Conservation (phyloP, 2,113 vertebrate species). For the Tricholaema leucomelas region DNA sequence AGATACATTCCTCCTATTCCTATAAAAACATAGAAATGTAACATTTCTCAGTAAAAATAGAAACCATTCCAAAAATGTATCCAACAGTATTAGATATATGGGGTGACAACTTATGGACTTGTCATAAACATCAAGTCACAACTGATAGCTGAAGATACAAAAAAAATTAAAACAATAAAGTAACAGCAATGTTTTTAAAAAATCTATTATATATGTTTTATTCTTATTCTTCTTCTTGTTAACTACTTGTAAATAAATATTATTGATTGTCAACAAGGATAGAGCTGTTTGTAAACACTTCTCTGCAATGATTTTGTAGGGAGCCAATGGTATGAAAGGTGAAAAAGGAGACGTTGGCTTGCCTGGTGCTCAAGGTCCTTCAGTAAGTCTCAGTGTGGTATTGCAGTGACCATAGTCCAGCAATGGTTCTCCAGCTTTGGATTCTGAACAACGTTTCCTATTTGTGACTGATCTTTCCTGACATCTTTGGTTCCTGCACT, state of each 20-base stretch:
- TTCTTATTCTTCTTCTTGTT: neutral
- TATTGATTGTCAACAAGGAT: neutral
- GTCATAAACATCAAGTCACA: neutral
- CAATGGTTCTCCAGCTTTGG: neutral
- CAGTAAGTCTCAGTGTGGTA: conserved; percentile 80
- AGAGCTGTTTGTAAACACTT: neutral
- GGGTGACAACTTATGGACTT: neutral
- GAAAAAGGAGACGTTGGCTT: conserved; percentile 93
- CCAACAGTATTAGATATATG: neutral
- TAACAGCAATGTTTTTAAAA: neutral
- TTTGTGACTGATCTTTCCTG: neutral
- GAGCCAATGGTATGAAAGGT: conserved; percentile 89
- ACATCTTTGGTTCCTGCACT: neutral
- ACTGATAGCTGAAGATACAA: neutral
- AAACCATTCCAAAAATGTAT: neutral
- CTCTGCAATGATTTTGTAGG: conserved; percentile 75
- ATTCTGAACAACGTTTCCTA: neutral
- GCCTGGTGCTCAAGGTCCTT: conserved; percentile 90
- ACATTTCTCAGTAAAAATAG: neutral
- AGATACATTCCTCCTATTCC: neutral
- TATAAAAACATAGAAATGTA: neutral
- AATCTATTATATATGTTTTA: neutral
- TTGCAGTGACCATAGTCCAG: neutral
- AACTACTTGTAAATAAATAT: neutral
- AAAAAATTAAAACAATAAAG: neutral